Base-by-base conservation (phyloP, 2,888 invertebrate species). In the Petrophora chlorosata region DNA sequence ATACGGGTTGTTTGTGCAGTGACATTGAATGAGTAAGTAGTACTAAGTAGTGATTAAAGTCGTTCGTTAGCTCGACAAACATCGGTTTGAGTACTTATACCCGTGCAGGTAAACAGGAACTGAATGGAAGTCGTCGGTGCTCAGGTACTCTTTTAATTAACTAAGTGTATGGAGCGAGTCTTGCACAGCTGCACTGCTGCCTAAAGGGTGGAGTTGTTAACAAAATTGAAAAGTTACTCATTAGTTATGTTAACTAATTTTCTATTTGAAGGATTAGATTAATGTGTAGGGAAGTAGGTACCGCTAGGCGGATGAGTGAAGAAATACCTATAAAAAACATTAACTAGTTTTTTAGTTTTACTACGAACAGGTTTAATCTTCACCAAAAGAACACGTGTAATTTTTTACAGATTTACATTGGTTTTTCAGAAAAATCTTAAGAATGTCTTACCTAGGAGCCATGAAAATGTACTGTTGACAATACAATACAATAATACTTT, bases 61-160 rank as follows among this genome's bases (percentile, higher is more conserved):
- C 36, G 53, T 86, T 86, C 82, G 82, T 86, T 86, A 86, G 78
- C 73, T 64, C 68, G 67, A 67, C 77, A 84, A 84, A 85, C 82
- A 81, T 70, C 65, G 70, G 72, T 68, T 42, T 14, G n/a, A n/a
- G n/a, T n/a, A n/a, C n/a, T n/a, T n/a, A n/a, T 42, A 48, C 36
- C 42, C 17, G 33, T 23, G 53, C 78, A 82, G 81, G 84, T 83
- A 85, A 85, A 83, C 77, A 82, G 62, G 58, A 68, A 70, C 66
- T 58, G 56, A 56, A 52, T 59, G 59, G 59, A 76, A 76, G 67
- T 73, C 70, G 65, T 55, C 58, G 59, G 67, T 61, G 35, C 73
- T 67, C 62, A 71, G 79, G 78, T 67, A 85, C 85, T 80, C 85
- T 85, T 86, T 86, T 82, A 86, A 85, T 87, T 85, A 87, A 82